phyloP scores from a whole-genome alignment of 2,113 vertebrate genomes.

The Enhydra lutris region DNA sequence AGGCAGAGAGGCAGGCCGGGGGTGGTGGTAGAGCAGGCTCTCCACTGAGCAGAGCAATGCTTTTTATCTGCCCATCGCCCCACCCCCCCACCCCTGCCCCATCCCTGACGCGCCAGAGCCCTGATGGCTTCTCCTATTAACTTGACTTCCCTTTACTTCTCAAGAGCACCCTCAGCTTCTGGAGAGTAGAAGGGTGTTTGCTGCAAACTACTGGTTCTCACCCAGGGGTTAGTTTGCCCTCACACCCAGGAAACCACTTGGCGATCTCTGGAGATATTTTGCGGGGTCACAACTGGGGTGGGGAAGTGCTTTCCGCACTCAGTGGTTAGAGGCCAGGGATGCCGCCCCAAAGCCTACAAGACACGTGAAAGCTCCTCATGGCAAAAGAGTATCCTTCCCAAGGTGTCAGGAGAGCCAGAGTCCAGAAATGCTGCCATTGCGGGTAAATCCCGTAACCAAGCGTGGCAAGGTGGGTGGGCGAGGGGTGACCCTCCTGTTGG shows the following conservation, averaged over 20 bases:
- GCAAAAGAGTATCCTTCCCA: not conserved
- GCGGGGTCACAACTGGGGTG: accelerated
- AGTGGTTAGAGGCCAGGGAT: not conserved
- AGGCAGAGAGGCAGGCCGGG: no score
- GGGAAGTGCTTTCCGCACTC: accelerated
- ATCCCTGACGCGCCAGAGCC: accelerated
- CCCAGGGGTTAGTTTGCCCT: not conserved
- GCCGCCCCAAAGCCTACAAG: accelerated
- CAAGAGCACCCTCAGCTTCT: accelerated
- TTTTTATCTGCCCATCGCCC: not conserved
- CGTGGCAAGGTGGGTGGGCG: accelerated
- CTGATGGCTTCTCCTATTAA: accelerated
- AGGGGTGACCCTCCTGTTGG: accelerated
- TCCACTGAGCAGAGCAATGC: no score
- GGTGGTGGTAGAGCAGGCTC: no score
- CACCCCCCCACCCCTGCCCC: not conserved
- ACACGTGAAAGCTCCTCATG: accelerated
- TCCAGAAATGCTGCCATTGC: accelerated
- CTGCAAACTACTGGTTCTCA: not conserved
- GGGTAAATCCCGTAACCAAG: accelerated
- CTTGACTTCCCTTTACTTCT: not conserved
- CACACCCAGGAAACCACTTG: not conserved
- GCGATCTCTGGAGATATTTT: not conserved
- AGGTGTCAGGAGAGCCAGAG: not conserved
- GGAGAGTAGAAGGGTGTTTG: no score